Evolutionary conservation across 2,113 vertebrate genomes (phyloP), one percentile per base, ranked within the genome.

Genomic region (Scomber colias): DNA sequence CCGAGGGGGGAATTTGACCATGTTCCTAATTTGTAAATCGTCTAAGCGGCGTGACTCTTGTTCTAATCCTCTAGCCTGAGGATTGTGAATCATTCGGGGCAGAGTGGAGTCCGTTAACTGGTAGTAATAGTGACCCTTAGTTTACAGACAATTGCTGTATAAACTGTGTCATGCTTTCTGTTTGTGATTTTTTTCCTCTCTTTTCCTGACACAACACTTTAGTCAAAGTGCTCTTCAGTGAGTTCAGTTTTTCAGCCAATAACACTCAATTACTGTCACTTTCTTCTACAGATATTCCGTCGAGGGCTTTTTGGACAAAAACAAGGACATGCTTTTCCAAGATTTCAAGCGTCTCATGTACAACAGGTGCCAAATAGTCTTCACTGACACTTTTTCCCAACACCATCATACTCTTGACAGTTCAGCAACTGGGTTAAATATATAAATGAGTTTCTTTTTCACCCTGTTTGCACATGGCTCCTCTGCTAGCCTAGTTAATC

Each of bases 271-370:
- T 40, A 17, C 12, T 6, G 48, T 81, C 46, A 51, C 48, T 82
- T 50, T 44, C 35, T 8, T 80, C 55, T 60, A 55, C 94, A 98
- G 97, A 92, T 99, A 99, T 89, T 97, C 96, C 0, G 96, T 97
- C 44, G 97, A 97, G 69, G 97, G 97, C 1, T 97, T 98, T 90
- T 87, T 99, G 66, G 97, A 98, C 84, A 98, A 98, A 94, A 99
- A 99, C 95, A 96, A 97, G 83, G 97, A 99, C 77, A 94, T 94
- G 0, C 97, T 99, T 31, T 98, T 98, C 93, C 97, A 99, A 79
- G 97, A 99, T 84, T 97, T 98, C 93, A 98, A 98, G 85, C 93
- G 97, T 0, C 94, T 99, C 70, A 93, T 98, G 92, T 99, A 95
- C 87, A 97, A 97, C 95, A 99, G 97, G 97, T 98, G 79, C 40